Base-by-base conservation (phyloP, 2,888 invertebrate species). In the Drosophila colorata region DNA sequence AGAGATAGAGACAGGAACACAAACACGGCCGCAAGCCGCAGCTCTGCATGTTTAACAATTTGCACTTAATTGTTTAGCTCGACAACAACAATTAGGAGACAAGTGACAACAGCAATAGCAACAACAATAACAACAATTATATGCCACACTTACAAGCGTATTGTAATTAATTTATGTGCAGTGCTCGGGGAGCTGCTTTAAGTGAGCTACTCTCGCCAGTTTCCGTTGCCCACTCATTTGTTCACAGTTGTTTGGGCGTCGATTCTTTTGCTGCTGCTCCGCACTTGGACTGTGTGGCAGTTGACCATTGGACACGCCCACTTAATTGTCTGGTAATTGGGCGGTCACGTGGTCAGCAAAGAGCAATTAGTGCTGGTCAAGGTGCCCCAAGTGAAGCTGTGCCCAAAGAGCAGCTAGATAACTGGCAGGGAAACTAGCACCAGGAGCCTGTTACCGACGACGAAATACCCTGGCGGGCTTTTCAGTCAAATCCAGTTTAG, bases 131-230 rank as follows among this genome's bases (percentile, higher is more conserved):
- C 33, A 64, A 48, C 67, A 44, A 70, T 85, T 71, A 61, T 40
- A 35, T 46, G 51, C 58, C 67, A 69, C 72, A 78, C 70, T 71
- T 65, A 69, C 66, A 68, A 69, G 79, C 71, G 55, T 46, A 72
- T 76, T 86, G 74, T 83, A 83, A 88, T 88, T 88, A 88, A 83
- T 83, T 88, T 82, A 83, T 88, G 86, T 76, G 63, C 53, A 82
- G 58, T 67, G 68, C 40, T 57, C 35, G 61, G 41, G 28, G 7
- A 46, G 56, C 16, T 52, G 61, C 40, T 56, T 41, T 61, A 61
- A 73, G 60, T 65, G 57, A 65, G 74, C 56, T 43, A 49, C 61
- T 68, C 20, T 41, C 4, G 31, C 40, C 25, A 11, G 33, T 14
- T 48, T 14, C 18, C 44, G 37, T 14, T 52, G 13, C 18, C 46